Evolutionary conservation across 2,797 vertebrate genomes (phyloP), one percentile per base, ranked within the genome.

Genomic region (Pempheris klunzingeri): DNA sequence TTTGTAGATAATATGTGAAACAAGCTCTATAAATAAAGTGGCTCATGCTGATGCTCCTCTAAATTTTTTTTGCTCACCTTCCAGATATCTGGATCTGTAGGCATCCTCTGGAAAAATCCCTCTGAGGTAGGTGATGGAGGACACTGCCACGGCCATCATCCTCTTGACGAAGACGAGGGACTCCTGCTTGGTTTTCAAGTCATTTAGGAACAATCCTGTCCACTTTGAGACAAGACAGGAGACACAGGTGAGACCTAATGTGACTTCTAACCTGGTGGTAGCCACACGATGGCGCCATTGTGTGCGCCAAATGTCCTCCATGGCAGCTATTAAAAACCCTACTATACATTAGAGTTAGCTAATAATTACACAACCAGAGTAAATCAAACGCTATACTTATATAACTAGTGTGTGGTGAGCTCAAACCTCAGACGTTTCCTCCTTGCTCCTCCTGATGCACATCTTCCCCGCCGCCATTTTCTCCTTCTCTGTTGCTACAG

Each of bases 61-160:
- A n/a, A n/a, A n/a, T n/a, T n/a, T n/a, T n/a, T 13, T 20, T 5
- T 53, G 39, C 46, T 82, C 69, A 95, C 94, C 94, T 93, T 95
- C 93, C 72, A 94, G 84, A 46, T 93, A 95, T 83, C 91, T 92
- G 49, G 93, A 94, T 59, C 89, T 93, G 90, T 95, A 95, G 24
- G 92, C 92, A 11, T 90, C 86, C 78, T 95, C 95, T 5, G 95
- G 94, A 36, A 95, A 96, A 83, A 96, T 94, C 2, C 92, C 95
- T 67, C 92, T 90, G 62, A 96, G 93, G 70, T 94, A 94, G 1
- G 93, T 95, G 90, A 94, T 93, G 77, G 88, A 90, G 1, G 90
- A 95, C 8, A 95, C 90, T 0, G 92, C 92, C 63, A 95, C 81
- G 2, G 93, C 93, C 90, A 92, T 89, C 92, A 95, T 93, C 83